Base-by-base conservation (phyloP, 2,797 vertebrate species). In the Nasua narica region DNA sequence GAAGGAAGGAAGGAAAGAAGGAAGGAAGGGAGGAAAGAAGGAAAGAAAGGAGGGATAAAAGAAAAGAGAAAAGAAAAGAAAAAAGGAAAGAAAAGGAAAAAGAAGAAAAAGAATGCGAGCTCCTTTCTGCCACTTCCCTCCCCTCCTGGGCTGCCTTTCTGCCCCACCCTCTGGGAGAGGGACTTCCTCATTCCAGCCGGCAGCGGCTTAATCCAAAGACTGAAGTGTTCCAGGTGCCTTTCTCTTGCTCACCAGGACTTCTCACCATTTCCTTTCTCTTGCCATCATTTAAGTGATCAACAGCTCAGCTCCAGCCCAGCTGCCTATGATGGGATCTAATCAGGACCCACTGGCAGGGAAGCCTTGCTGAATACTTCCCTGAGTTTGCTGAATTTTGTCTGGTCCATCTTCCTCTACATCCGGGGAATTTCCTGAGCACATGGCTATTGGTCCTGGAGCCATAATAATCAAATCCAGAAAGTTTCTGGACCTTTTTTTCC, bases 141-240 rank as follows among this genome's bases (percentile, higher is more conserved):
- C 43, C 40, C 37, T 35, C 13, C 46, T 15, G 27, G 32, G 60
- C 70, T 18, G 15, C 19, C 25, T 65, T 50, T 65, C 52, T 29
- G 93, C 65, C 69, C 35, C 52, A 19, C 82, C 88, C 62, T 5
- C 29, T 3, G 16, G 43, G 62, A 58, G 18, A 40, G 76, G 50
- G 78, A 90, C 52, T 98, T 98, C 97, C 97, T 96, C 96, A 95
- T 97, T 97, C 97, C 93, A 92, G 86, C 35, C 5, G 18, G 60
- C 89, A 88, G 94, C 90, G 86, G 23, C 72, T 76, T 86, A 82
- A 87, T 65, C 78, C 85, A 8, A 35, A 50, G 52, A 56, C n/a
- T 43, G 29, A 87, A 21, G 56, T n/a, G 9, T 35, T 79, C 74
- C 23, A 40, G 35, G 35, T 37, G 35, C 52, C 65, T 37, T 87